These are phyloP conservation scores for Thalassophryne amazonica DNA, from an alignment of 2,797 vertebrate species.

Conservation along the genomic window DNA sequence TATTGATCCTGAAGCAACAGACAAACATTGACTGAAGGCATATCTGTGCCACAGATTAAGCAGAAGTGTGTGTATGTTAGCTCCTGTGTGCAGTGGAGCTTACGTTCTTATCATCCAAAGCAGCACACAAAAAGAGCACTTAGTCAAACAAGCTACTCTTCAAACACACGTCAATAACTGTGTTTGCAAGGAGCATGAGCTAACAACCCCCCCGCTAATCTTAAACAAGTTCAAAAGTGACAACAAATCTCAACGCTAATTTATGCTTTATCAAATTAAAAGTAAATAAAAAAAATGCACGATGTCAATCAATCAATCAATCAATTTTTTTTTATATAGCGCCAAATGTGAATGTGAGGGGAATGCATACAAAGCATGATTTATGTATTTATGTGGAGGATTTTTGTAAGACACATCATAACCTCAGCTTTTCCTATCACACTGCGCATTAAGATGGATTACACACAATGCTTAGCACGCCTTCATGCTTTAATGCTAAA, in stretches of 20 bases:
- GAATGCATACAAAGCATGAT: slow-evolving; percentile 62
- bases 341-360: slow-evolving; percentile 47
- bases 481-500: slow-evolving; percentile 48
- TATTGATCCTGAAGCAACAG: slow-evolving; percentile 45
- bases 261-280: slow-evolving; percentile 65
- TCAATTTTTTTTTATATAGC: no score
- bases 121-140: slow-evolving; percentile 48
- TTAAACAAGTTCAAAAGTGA: slow-evolving; percentile 55
- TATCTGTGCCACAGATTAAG: slow-evolving; percentile 41
- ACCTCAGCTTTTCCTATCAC: slow-evolving; percentile 57
- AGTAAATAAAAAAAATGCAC: slow-evolving; percentile 54
- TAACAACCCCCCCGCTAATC: slow-evolving; percentile 56
- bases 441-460: slow-evolving; percentile 57
- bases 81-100: slow-evolving; percentile 24
- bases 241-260: slow-evolving; percentile 58
- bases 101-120: slow-evolving; percentile 44
- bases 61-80: slow-evolving; percentile 38
- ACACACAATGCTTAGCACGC: slow-evolving; percentile 39
- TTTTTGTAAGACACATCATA: slow-evolving; percentile 53
- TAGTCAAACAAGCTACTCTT: slow-evolving; percentile 55
- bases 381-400: slow-evolving; percentile 56
- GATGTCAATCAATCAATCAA: no score
- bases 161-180: slow-evolving; percentile 69
- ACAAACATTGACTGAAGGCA: slow-evolving; percentile 47
- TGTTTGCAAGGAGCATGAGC: slow-evolving; percentile 54